phyloP scores from a whole-genome alignment of 2,888 invertebrate species.

The Eupithecia pulchellata region DNA sequence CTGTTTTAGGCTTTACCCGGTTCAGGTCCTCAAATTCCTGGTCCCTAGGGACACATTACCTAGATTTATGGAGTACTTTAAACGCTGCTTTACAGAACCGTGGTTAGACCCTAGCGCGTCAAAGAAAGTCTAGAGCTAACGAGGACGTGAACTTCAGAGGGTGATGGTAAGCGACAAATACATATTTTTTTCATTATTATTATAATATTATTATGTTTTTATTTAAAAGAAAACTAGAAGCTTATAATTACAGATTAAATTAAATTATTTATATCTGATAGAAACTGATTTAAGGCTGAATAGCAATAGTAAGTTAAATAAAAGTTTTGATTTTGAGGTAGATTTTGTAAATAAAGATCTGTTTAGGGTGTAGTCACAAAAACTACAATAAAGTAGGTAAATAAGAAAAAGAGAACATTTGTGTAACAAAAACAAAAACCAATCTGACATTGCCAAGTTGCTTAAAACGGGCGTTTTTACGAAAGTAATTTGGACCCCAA shows the following conservation, averaged over 20 bases:
- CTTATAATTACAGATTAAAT: no score
- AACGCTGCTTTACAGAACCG: conserved; percentile 23
- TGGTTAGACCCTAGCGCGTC: conserved; percentile 18
- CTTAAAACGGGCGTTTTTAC: conserved; percentile 29
- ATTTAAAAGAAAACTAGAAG: no score
- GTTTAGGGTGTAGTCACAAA: neutral
- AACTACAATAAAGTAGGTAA: conserved; percentile 6
- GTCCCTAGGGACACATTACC: conserved; percentile 30
- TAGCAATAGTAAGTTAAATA: no score
- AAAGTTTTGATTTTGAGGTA: neutral
- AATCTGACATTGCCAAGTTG: conserved; percentile 18
- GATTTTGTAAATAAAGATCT: no score
- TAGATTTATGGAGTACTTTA: conserved; percentile 35
- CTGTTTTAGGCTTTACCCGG: conserved; percentile 18
- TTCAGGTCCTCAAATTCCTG: conserved; percentile 26
- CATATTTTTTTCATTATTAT: no score
- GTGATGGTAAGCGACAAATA: neutral
- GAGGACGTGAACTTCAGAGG: conserved; percentile 4
- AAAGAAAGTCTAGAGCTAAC: conserved; percentile 8
- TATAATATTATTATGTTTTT: no score
- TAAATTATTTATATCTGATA: no score
- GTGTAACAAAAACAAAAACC: conserved; percentile 2
- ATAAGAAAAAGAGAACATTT: conserved; percentile 1
- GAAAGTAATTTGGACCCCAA: conserved; percentile 33
- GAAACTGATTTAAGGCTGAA: no score